Evolutionary conservation across 2,888 invertebrate species (phyloP), one percentile per base, ranked within the genome.

Genomic region (Dynastes hyllus): DNA sequence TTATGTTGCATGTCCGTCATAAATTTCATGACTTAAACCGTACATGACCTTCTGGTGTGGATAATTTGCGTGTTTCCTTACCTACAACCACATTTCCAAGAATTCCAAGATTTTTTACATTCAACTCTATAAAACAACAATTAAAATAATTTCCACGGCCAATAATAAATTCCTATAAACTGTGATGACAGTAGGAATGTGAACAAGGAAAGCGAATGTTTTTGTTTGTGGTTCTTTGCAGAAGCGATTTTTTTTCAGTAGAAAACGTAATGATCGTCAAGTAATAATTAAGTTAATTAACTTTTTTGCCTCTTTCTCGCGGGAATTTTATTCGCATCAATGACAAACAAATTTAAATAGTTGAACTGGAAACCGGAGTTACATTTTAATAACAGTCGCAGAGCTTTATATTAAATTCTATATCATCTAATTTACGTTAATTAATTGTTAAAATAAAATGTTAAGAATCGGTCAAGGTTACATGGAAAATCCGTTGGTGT

Each of bases 271-370:
- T 29, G 32, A 32, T 63, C 32, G 32, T 63, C 13, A 11, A 11
- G 29, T 9, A 27, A 63, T 63, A 63, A 63, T 32, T 29, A 63
- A 63, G 13, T 63, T 63, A 63, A 63, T 29, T 29, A 63, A 29
- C 63, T 32, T 29, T 29, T 61, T 32, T 55, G 45, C 45, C 11
- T 45, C 45, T 45, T 45, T 45, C 45, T 45, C 11, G 45, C 45
- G 22, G n/a, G 22, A 55, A 55, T n/a, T 16, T 55, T 55, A 55
- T 55, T 55, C n/a, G n/a, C 22, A 55, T 55, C 22, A 55, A 55
- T 55, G n/a, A 55, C n/a, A 55, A 55, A n/a, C 55, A 55, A 55
- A 55, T 55, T 55, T 55, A 22, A 55, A n/a, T 55, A 55, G 16
- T n/a, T 3, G n/a, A 55, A 55, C 55, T 55, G n/a, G 55, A n/a